phyloP scores from a whole-genome alignment of 2,888 invertebrate genomes.

The Litoditis marina region DNA sequence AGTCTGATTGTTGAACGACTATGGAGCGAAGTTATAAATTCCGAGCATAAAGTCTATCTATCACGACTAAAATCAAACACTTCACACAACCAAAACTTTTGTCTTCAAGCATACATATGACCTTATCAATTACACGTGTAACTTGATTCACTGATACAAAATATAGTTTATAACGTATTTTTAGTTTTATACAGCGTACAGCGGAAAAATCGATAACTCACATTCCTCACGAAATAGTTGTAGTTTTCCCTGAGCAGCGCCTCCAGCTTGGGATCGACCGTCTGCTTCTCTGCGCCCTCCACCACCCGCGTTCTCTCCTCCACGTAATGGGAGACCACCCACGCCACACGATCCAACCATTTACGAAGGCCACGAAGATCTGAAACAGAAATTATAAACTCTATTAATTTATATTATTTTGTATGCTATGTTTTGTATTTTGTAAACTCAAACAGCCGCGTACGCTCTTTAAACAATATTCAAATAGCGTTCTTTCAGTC shows the following conservation, averaged over 20 bases:
- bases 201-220: slow-evolving; percentile 27
- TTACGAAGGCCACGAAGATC: slow-evolving; percentile 51
- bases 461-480: background rate
- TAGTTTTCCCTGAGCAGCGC: slow-evolving; percentile 40
- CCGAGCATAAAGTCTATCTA: too few relatives aligned
- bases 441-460: too few relatives aligned
- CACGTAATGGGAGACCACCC: slow-evolving; percentile 43
- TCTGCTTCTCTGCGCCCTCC: background rate
- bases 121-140: too few relatives aligned
- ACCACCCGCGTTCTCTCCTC: slow-evolving; percentile 17
- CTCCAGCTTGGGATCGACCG: slow-evolving; percentile 20
- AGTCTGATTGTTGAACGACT: too few relatives aligned
- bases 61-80: too few relatives aligned
- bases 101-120: background rate
- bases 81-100: background rate
- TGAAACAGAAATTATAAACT: slow-evolving; percentile 8
- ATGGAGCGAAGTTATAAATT: too few relatives aligned
- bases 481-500: slow-evolving; percentile 2
- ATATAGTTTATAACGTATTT: background rate
- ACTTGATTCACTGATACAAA: too few relatives aligned
- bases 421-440: background rate
- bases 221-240: slow-evolving; percentile 53
- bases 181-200: background rate
- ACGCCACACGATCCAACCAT: slow-evolving; percentile 48
- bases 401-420: background rate